Percentiles rank a stretch among this genome's conserved stretches.
These are phyloP conservation scores for Cactoblastis cactorum DNA, from an alignment of 2,888 invertebrate species.

Conservation along the genomic window DNA sequence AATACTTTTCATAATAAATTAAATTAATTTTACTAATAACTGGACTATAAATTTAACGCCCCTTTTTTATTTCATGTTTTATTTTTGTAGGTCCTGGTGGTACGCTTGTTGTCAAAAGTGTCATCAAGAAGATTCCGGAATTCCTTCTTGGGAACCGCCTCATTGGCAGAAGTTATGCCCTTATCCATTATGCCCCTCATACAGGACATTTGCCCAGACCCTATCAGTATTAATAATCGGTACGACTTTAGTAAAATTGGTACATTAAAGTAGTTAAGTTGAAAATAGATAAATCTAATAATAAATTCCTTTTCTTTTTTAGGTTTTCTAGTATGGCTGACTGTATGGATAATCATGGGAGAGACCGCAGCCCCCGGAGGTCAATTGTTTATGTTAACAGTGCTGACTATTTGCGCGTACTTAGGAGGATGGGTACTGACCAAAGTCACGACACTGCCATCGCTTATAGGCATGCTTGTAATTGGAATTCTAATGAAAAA, in stretches of 20 bases:
- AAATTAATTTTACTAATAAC: too few species aligned
- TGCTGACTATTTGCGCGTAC: constrained; percentile 86
- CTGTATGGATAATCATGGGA: constrained; percentile 87
- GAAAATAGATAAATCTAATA: neutral
- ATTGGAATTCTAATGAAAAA: constrained; percentile 88
- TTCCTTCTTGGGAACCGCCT: constrained; percentile 89
- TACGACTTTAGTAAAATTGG: constrained; percentile 36
- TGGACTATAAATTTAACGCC: neutral
- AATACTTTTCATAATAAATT: too few species aligned
- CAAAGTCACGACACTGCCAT: constrained; percentile 87
- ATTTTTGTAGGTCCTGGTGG: constrained; percentile 86
- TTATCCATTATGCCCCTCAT: constrained; percentile 91
- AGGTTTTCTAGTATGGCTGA: constrained; percentile 87
- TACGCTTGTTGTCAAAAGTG: constrained; percentile 90
- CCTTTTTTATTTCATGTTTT: neutral
- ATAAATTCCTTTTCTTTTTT: constrained; percentile 7
- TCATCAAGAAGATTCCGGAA: constrained; percentile 84
- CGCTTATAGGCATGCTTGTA: constrained; percentile 92
- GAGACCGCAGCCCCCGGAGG: constrained; percentile 90
- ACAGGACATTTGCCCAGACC: constrained; percentile 89
- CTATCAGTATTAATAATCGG: constrained; percentile 86
- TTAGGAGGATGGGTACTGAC: constrained; percentile 91
- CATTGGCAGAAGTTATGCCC: constrained; percentile 90
- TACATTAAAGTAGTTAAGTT: neutral
- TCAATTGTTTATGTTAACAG: constrained; percentile 87